Evolutionary conservation across 1,140 invertebrate genomes (phyloP).

Genomic region (Ptiloglossa arizonensis): DNA sequence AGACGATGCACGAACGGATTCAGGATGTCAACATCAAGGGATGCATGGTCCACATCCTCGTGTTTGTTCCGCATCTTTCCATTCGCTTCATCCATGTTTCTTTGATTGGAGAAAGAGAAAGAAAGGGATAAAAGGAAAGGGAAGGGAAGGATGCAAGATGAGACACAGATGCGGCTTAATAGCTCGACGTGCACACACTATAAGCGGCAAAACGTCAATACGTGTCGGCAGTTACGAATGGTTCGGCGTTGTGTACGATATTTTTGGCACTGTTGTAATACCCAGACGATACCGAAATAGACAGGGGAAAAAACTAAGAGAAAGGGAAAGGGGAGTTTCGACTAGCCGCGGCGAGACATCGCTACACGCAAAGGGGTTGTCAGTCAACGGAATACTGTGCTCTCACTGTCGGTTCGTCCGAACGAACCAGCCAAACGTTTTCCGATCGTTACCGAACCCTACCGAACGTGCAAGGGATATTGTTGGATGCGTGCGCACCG

Average conservation of each 20-base stretch:
- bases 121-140: not conserved
- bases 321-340: not conserved
- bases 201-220: conserved; percentile 35
- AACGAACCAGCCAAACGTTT: conserved; percentile 23
- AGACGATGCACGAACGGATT: conserved; percentile 93
- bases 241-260: not conserved
- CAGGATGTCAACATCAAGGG: conserved; percentile 82
- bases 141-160: not conserved
- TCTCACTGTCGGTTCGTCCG: conserved; percentile 33
- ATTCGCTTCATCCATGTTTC: conserved; percentile 44
- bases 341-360: conserved; percentile 26
- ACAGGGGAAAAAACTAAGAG: not conserved
- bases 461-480: conserved; percentile 27
- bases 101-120: not conserved
- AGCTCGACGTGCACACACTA: conserved; percentile 21
- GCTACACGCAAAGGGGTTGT: conserved; percentile 50
- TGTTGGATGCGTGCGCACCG: conserved; percentile 40
- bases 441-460: conserved; percentile 31
- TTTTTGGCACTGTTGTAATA: not conserved
- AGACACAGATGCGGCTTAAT: conserved; percentile 9
- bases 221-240: conserved; percentile 9
- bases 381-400: conserved; percentile 57
- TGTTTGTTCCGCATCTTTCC: conserved; percentile 47
- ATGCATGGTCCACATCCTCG: conserved; percentile 68
- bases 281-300: too few species aligned